Evolutionary conservation across 2,113 vertebrate genomes (phyloP), one percentile per base, ranked within the genome.

Genomic region (Pelecanus crispus): DNA sequence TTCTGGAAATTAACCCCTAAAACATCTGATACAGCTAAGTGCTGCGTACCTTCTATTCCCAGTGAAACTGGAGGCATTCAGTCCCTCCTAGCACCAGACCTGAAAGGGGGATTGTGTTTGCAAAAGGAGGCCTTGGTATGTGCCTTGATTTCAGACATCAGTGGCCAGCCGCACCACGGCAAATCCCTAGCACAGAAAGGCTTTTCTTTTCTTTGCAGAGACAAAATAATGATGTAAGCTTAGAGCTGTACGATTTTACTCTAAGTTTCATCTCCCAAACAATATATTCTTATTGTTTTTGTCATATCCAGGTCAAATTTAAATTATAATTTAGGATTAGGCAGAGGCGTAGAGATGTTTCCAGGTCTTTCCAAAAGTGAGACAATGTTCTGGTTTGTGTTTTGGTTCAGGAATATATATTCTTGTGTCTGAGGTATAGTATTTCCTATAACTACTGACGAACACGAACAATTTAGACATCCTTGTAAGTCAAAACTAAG

Each of bases 141-240:
- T 92, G 95, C 93, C 95, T 88, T 91, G 71, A 70, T 86, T 95
- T 90, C 92, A 96, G 96, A 87, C 91, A 92, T 95, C 94, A 82
- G 89, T 95, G 92, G 81, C 95, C 91, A 58, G 91, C 77, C 88
- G 28, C 92, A 95, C 84, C 89, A 88, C 79, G 90, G 84, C 96
- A 97, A 97, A 97, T 95, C 94, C 95, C 94, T 42, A 87, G 78
- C 96, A 95, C 95, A 97, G 94, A 97, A 97, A 95, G 94, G 53
- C 86, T 78, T 96, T 94, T 96, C 80, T 72, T 88, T 85, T 92
- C 94, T 94, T 93, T 94, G 79, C 94, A 73, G 88, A 81, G 56
- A 75, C 79, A 66, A 84, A 93, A 90, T 70, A 81, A 44, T 80
- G 77, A 85, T 81, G 55, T 74, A 92, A 94, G 79, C 86, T 82